Conservation (phyloP, 2,113 vertebrate genomes). For the Forbesichthys agassizii region DNA sequence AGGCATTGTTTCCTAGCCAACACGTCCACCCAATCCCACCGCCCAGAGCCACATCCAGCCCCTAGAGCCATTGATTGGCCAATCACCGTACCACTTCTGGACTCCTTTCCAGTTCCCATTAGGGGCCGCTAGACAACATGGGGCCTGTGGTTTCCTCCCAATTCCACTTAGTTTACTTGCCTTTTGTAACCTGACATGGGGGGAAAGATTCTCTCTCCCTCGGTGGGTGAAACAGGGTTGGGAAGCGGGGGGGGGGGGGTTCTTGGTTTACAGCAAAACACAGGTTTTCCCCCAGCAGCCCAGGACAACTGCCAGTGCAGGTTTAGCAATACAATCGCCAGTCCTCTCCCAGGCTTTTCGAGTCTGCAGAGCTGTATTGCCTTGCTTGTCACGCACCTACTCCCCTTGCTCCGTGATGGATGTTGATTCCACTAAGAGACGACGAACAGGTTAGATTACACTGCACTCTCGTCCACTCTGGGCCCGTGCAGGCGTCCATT, state of each 20-base stretch:
- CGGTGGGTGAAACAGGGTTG: background rate
- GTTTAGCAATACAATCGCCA: conserved; percentile 31
- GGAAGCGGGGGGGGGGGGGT: background rate
- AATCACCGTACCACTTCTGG: conserved; percentile 26
- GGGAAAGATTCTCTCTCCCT: conserved; percentile 24
- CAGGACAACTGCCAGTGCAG: conserved; percentile 42
- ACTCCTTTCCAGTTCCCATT: conserved; percentile 55
- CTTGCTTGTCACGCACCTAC: conserved; percentile 34
- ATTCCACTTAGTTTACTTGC: conserved; percentile 34
- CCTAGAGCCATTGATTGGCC: conserved; percentile 31
- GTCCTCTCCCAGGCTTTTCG: conserved; percentile 1
- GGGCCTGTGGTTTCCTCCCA: conserved; percentile 74
- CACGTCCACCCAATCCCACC: background rate
- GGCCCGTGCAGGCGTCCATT: conserved; percentile 17
- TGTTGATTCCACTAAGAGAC: conserved; percentile 40
- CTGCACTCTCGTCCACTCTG: conserved; percentile 30
- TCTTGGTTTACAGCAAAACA: conserved; percentile 53
- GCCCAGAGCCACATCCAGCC: conserved; percentile 10
- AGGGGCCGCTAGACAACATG: conserved; percentile 59
- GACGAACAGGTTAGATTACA: conserved; percentile 49
- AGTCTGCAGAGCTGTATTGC: conserved; percentile 25
- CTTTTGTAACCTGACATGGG: conserved; percentile 40
- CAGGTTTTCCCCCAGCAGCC: conserved; percentile 41
- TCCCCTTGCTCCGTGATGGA: conserved; percentile 36
- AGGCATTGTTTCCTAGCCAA: conserved; percentile 20